phyloP scores from a whole-genome alignment of 2,888 invertebrate species.

The Lithophane socia region DNA sequence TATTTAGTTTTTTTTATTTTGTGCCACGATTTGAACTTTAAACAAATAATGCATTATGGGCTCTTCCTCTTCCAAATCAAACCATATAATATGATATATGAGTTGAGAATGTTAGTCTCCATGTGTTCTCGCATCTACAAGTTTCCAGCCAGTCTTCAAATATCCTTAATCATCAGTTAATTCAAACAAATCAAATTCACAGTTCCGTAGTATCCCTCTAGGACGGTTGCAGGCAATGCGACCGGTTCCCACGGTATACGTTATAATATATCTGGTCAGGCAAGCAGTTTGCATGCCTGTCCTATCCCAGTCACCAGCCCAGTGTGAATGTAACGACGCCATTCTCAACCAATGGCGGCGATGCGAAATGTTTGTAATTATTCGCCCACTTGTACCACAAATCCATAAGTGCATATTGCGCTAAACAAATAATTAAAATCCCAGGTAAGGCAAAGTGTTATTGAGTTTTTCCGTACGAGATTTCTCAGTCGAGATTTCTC shows the following conservation, averaged over 20 bases:
- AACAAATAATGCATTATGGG: background rate
- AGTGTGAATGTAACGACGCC: conserved; percentile 42
- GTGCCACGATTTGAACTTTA: background rate
- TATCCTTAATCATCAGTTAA: background rate
- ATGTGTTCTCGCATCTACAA: background rate
- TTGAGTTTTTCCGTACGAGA: no score
- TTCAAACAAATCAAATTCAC: conserved; percentile 4
- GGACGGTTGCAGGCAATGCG: conserved; percentile 34
- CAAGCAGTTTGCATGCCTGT: conserved; percentile 54
- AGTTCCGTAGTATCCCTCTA: conserved; percentile 31
- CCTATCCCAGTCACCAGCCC: conserved; percentile 42
- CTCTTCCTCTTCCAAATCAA: background rate
- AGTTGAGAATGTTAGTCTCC: background rate
- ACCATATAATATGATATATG: background rate
- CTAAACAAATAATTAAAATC: background rate
- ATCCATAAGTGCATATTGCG: background rate
- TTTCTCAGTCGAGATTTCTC: no score
- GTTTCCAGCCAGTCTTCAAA: background rate
- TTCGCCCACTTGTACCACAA: background rate
- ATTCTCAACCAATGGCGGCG: conserved; percentile 7
- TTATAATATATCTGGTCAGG: conserved; percentile 48
- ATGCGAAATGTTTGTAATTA: conserved; percentile 33
- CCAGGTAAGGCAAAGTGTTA: no score
- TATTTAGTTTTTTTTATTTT: background rate
- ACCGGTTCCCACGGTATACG: conserved; percentile 68